Conservation (phyloP, 2,888 invertebrate genomes). For the Subacronicta megacephala region DNA sequence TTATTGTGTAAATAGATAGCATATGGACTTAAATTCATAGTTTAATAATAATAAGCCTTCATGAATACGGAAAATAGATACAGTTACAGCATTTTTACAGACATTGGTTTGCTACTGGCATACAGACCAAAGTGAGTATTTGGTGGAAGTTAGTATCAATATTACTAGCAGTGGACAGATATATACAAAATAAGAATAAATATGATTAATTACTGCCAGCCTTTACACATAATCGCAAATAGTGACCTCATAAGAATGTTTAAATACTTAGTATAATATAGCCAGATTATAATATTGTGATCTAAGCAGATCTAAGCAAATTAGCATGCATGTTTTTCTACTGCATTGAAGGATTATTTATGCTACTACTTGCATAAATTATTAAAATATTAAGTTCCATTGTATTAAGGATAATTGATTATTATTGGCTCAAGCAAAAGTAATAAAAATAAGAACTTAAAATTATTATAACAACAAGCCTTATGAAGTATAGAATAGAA, state of each 20-base stretch:
- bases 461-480: constrained; percentile 46
- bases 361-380: constrained; percentile 43
- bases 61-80: constrained; percentile 52
- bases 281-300: constrained; percentile 55
- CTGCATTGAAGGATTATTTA: constrained; percentile 17
- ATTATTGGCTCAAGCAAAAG: constrained; percentile 39
- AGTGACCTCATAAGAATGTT: constrained; percentile 58
- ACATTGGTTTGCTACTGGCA: constrained; percentile 51
- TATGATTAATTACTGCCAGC: constrained; percentile 68
- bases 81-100: constrained; percentile 40
- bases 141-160: constrained; percentile 51
- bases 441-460: constrained; percentile 39
- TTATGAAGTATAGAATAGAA: constrained; percentile 37
- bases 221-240: constrained; percentile 60
- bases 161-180: constrained; percentile 48
- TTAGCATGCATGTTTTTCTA: constrained; percentile 46
- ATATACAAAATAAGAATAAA: constrained; percentile 44
- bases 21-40: constrained; percentile 73
- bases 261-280: constrained; percentile 51
- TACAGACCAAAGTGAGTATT: constrained; percentile 53
- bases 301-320: constrained; percentile 36
- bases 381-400: constrained; percentile 43
- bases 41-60: constrained; percentile 56
- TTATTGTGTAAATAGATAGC: constrained; percentile 73
- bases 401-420: constrained; percentile 45